These are phyloP conservation scores for Manacus vitellinus DNA, from an alignment of 2,113 vertebrate species.

Conservation along the genomic window DNA sequence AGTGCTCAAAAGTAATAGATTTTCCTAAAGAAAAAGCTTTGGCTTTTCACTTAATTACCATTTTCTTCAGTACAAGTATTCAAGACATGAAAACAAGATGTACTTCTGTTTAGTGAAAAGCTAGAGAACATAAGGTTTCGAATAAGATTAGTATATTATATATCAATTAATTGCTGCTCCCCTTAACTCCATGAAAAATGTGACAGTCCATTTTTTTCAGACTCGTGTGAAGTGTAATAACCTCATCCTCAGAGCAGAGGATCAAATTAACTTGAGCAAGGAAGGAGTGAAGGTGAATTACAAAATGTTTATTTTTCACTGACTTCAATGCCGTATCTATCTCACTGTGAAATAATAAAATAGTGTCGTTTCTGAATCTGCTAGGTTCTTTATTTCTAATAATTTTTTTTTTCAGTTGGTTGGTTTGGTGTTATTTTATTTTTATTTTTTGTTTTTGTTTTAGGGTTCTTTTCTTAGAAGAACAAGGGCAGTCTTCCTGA, in stretches of 20 bases:
- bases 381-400: neutral
- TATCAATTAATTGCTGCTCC: neutral
- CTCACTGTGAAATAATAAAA: neutral
- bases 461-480: neutral
- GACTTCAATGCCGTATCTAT: neutral
- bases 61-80: constrained; percentile 1
- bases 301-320: neutral
- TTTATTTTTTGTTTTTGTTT: neutral
- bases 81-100: neutral
- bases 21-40: neutral
- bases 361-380: neutral
- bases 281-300: neutral
- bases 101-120: neutral
- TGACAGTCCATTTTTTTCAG: neutral
- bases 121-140: neutral
- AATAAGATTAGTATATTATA: neutral
- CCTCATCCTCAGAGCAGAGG: neutral
- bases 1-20: neutral
- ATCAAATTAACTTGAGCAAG: neutral
- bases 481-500: neutral
- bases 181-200: neutral
- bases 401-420: neutral
- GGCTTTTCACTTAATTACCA: neutral
- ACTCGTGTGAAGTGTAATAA: neutral
- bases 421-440: neutral